Percentiles rank a stretch among this genome's conserved stretches.
These are phyloP conservation scores for Plagiodera versicolora DNA, from an alignment of 2,888 invertebrate species.

Conservation along the genomic window DNA sequence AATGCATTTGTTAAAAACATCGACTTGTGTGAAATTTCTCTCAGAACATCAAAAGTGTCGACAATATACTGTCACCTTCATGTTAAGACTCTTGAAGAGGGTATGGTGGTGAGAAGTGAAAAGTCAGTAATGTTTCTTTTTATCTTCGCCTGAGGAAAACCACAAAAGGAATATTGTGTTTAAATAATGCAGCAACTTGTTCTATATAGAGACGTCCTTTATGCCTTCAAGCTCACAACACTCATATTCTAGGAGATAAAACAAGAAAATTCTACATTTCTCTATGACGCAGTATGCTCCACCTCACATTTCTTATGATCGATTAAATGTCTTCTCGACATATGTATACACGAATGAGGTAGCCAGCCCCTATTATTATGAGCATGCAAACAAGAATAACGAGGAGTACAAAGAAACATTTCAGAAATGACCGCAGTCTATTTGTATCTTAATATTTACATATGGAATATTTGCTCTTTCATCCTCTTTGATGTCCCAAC, in stretches of 20 bases:
- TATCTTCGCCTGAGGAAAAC: conserved; percentile 24
- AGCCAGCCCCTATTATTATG: too few species aligned
- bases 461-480: conserved; percentile 45
- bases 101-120: conserved; percentile 20
- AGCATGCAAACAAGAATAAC: background rate
- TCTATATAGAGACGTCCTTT: conserved; percentile 16
- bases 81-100: conserved; percentile 16
- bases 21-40: conserved; percentile 17
- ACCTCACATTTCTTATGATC: too few species aligned
- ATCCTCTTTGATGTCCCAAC: conserved; percentile 51
- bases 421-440: conserved; percentile 31
- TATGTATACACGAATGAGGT: too few species aligned
- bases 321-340: too few species aligned
- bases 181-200: conserved; percentile 29
- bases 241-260: conserved; percentile 18
- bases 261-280: too few species aligned
- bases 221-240: conserved; percentile 19
- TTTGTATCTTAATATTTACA: conserved; percentile 48
- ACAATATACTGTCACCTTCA: conserved; percentile 20
- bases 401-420: background rate
- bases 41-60: conserved; percentile 20
- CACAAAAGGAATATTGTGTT: conserved; percentile 31
- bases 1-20: conserved; percentile 16
- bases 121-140: conserved; percentile 24
- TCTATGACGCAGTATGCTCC: too few species aligned